Base-by-base conservation (phyloP, 2,888 invertebrate species). In the Merodon equestris region DNA sequence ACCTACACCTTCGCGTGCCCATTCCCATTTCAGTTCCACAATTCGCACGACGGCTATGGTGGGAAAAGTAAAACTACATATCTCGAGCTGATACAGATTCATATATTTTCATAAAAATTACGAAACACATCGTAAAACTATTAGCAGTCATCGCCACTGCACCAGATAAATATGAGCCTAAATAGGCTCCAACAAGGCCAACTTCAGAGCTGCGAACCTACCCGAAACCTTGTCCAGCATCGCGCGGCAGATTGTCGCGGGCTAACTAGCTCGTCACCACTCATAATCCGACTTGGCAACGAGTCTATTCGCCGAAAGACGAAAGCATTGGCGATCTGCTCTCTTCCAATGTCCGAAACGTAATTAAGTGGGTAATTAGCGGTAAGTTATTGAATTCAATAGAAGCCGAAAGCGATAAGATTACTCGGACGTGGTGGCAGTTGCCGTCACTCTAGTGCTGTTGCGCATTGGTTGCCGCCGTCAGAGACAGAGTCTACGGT, bases 371-470 rank as follows among this genome's bases (percentile, higher is more conserved):
- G 68, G 45, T 79, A 74, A 79, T 79, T 74, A 79, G 79, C 60
- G 60, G 74, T 79, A 79, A 79, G 79, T 74, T 79, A 74, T 79
- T 79, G 79, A 53, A 79, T 64, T 79, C 74, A 79, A 73, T 79
- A 73, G 73, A 73, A 79, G 79, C 56, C 54, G 48, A 27, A 54
- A 50, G 54, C 64, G 79, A 79, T 79, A 74, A 79, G 74, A 74
- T 74, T 70, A 72, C 61, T 15, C 13, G 15, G 44, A 27, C 9
- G 61, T 34, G 34, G 54, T 36, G 12, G 51, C 50, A 15, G 40
- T 14, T 9, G 53, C 19, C 53, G 19, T 7, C 7, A 27, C 27
- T 27, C 27, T 4, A 4, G 27, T 2, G 27, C 27, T n/a, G n/a
- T n/a, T n/a, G n/a, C 27, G 7, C 27, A 27, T 27, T 27, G 27